Evolutionary conservation across 2,113 vertebrate genomes (phyloP).

Genomic region (Megalops atlanticus): DNA sequence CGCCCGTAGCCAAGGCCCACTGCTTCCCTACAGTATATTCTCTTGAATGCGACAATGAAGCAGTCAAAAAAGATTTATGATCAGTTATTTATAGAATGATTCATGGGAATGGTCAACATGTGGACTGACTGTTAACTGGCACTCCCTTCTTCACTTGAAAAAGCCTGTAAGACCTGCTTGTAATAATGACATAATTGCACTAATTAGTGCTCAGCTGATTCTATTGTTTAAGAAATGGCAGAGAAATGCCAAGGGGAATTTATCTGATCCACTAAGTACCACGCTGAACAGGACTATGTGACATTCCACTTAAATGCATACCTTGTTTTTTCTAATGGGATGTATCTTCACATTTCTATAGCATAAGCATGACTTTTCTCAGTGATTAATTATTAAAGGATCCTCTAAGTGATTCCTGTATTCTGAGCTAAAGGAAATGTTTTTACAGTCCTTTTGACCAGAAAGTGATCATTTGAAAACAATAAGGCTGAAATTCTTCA

Average conservation of each 20-base stretch:
- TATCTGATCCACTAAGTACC: constrained; percentile 54
- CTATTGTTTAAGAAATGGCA: constrained; percentile 57
- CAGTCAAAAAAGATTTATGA: constrained; percentile 19
- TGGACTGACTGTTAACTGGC: constrained; percentile 33
- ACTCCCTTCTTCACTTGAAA: constrained; percentile 34
- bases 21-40: neutral
- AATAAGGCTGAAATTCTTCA: too few species aligned
- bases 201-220: constrained; percentile 55
- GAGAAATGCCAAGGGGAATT: constrained; percentile 58
- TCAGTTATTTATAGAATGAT: constrained; percentile 35
- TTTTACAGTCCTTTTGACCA: neutral
- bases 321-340: constrained; percentile 44
- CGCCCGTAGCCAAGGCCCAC: neutral
- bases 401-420: too few species aligned
- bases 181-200: constrained; percentile 55
- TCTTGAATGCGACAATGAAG: neutral
- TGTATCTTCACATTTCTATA: neutral
- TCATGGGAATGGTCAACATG: constrained; percentile 45
- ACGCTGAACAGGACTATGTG: constrained; percentile 63
- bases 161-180: constrained; percentile 43
- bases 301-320: constrained; percentile 49
- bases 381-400: neutral
- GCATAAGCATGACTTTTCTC: neutral
- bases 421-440: neutral
- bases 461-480: too few species aligned